phyloP scores from a whole-genome alignment of 1,140 invertebrate genomes.

The Euwallacea similis region DNA sequence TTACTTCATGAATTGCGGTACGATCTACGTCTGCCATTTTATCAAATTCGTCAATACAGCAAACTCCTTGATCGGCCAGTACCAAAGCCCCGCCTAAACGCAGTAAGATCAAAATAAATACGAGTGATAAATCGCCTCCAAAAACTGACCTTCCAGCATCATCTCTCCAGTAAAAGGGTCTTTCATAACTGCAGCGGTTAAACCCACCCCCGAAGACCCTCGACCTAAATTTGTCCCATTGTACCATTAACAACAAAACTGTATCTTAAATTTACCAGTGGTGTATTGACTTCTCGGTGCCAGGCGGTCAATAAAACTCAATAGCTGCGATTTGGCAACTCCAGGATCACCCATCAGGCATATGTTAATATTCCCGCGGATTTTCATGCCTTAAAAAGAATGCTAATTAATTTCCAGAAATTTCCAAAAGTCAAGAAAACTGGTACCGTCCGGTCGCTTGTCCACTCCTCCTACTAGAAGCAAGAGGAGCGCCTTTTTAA shows the following conservation, averaged over 20 bases:
- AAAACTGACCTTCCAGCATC: constrained; percentile 77
- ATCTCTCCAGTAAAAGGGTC: constrained; percentile 97
- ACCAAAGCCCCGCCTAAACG: constrained; percentile 85
- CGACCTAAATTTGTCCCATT: constrained; percentile 62
- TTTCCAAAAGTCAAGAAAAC: neutral
- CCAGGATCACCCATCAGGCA: constrained; percentile 99
- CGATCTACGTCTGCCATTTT: constrained; percentile 97
- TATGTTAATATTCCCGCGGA: constrained; percentile 94
- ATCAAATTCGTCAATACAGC: constrained; percentile 99
- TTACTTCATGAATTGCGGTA: constrained; percentile 98
- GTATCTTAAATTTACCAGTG: constrained; percentile 18
- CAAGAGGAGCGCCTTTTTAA: constrained; percentile 95
- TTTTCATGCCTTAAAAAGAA: constrained; percentile 63
- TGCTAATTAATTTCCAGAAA: neutral
- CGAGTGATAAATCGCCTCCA: neutral
- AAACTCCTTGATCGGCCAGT: constrained; percentile 95
- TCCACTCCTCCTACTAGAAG: constrained; percentile 96
- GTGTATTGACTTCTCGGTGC: constrained; percentile 73
- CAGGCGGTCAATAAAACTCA: constrained; percentile 93
- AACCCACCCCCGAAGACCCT: constrained; percentile 95
- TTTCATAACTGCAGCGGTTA: constrained; percentile 97
- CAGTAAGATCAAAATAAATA: no score
- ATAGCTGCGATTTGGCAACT: constrained; percentile 96
- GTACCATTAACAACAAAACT: constrained; percentile 14
- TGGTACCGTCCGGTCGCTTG: constrained; percentile 72